Conservation (phyloP, 2,797 vertebrate species). For the Xenopus petersii region DNA sequence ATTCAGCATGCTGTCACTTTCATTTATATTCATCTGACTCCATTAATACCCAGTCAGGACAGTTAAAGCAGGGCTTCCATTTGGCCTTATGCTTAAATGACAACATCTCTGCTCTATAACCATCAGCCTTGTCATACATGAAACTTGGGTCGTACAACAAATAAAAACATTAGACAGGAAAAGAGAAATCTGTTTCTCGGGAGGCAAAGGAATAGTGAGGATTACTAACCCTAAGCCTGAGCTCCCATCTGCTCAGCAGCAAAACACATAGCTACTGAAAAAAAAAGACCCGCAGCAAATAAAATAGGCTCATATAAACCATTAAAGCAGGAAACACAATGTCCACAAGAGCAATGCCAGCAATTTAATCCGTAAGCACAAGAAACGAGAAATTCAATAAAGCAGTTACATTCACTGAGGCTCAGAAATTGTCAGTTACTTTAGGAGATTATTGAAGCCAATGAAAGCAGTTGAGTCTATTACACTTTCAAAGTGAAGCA, state of each 20-base stretch:
- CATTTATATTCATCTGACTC: slow-evolving; percentile 40
- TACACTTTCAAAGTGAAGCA: slow-evolving; percentile 26
- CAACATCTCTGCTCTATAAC: slow-evolving; percentile 37
- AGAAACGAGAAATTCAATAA: slow-evolving; percentile 42
- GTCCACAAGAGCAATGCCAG: slow-evolving; percentile 18
- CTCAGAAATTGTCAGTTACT: slow-evolving; percentile 20
- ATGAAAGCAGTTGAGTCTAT: slow-evolving; percentile 17
- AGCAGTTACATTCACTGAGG: slow-evolving; percentile 11
- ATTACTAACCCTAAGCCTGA: slow-evolving; percentile 38
- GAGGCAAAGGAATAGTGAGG: slow-evolving; percentile 19
- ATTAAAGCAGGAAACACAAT: slow-evolving; percentile 24
- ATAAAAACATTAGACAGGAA: slow-evolving; percentile 24
- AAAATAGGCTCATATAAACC: slow-evolving; percentile 17
- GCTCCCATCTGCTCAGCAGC: slow-evolving; percentile 33
- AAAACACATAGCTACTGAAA: slow-evolving; percentile 1
- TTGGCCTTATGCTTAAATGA: slow-evolving; percentile 32
- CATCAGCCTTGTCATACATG: slow-evolving; percentile 34
- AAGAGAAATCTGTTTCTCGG: slow-evolving; percentile 26
- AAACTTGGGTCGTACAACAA: slow-evolving; percentile 26
- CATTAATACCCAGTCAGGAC: slow-evolving; percentile 39
- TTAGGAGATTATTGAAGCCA: slow-evolving; percentile 29
- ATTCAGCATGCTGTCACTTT: slow-evolving; percentile 36
- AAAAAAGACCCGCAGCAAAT: slow-evolving; percentile 1
- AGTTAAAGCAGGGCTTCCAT: slow-evolving; percentile 36
- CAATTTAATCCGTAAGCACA: slow-evolving; percentile 36